Conservation (phyloP, 1,140 invertebrate species). For the Drosophila lowei region DNA sequence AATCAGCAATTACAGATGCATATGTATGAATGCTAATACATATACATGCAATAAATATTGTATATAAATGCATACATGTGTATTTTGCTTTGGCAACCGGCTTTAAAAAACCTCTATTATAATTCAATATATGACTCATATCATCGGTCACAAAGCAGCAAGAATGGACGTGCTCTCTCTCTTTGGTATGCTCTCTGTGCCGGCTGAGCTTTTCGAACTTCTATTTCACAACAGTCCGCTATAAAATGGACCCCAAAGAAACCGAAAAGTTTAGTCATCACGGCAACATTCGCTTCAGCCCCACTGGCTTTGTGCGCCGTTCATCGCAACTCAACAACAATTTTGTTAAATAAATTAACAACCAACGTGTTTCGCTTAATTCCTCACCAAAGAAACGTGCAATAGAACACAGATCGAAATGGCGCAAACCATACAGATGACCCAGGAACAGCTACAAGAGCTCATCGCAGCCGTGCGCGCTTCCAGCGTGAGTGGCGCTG, state of each 20-base stretch:
- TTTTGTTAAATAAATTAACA: slow-evolving; percentile 11
- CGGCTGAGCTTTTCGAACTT: slow-evolving; percentile 43
- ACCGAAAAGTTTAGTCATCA: slow-evolving; percentile 40
- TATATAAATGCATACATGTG: no score
- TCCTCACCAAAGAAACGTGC: background rate
- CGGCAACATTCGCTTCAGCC: slow-evolving; percentile 62
- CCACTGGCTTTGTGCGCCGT: slow-evolving; percentile 58
- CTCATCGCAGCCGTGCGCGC: slow-evolving; percentile 65
- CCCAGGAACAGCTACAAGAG: slow-evolving; percentile 64
- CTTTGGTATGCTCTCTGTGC: background rate
- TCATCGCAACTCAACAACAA: slow-evolving; percentile 9
- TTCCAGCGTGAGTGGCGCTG: slow-evolving; percentile 13
- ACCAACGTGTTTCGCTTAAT: slow-evolving; percentile 15
- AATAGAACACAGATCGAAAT: slow-evolving; percentile 25
- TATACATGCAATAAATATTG: no score
- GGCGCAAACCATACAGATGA: slow-evolving; percentile 58
- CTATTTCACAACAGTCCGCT: slow-evolving; percentile 62
- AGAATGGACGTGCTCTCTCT: no score
- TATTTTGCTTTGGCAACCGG: no score
- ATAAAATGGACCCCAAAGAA: slow-evolving; percentile 32
- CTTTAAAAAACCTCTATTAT: no score
- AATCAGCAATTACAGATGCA: no score
- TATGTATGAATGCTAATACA: no score
- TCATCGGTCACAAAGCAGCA: no score
- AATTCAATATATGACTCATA: no score